A percentile compares a stretch with the other conserved stretches of the same genome.
Conservation (phyloP, 2,888 invertebrate genomes). For the Clistopyga incitator region DNA sequence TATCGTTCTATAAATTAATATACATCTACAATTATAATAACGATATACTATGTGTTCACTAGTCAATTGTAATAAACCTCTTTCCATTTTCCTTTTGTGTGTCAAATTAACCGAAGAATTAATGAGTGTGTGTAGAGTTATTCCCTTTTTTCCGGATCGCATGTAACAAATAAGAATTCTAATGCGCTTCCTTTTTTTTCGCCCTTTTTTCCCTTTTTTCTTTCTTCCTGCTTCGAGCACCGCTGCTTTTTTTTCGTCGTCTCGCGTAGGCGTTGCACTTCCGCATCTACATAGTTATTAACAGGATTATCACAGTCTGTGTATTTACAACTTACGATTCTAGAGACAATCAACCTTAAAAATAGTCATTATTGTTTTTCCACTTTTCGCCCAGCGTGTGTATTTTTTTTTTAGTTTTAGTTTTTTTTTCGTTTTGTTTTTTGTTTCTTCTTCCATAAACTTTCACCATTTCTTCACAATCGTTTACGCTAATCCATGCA, state of each 20-base stretch:
- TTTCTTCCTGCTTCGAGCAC: constrained; percentile 48
- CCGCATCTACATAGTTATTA: constrained; percentile 78
- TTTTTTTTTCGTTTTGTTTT: constrained; percentile 9
- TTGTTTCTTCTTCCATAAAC: constrained; percentile 2
- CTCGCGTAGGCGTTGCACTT: constrained; percentile 67
- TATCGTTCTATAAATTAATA: constrained; percentile 38
- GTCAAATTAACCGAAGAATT: constrained; percentile 36
- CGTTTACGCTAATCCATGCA: constrained; percentile 30
- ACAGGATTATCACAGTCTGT: constrained; percentile 84
- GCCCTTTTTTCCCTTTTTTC: neutral
- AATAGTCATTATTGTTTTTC: constrained; percentile 59
- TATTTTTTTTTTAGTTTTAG: constrained; percentile 9
- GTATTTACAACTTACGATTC: constrained; percentile 83
- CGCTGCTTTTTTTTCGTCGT: constrained; percentile 30
- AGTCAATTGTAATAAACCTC: constrained; percentile 36
- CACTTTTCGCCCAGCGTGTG: constrained; percentile 10
- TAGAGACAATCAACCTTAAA: constrained; percentile 65
- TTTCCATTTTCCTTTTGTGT: constrained; percentile 19
- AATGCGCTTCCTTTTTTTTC: constrained; percentile 25
- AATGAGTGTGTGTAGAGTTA: constrained; percentile 24
- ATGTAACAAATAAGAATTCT: constrained; percentile 47
- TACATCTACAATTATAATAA: constrained; percentile 49
- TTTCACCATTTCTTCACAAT: constrained; percentile 7
- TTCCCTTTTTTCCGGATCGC: constrained; percentile 3
- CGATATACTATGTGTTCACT: constrained; percentile 40